phyloP scores from a whole-genome alignment of 2,888 invertebrate species.

The Limnephilus marmoratus region DNA sequence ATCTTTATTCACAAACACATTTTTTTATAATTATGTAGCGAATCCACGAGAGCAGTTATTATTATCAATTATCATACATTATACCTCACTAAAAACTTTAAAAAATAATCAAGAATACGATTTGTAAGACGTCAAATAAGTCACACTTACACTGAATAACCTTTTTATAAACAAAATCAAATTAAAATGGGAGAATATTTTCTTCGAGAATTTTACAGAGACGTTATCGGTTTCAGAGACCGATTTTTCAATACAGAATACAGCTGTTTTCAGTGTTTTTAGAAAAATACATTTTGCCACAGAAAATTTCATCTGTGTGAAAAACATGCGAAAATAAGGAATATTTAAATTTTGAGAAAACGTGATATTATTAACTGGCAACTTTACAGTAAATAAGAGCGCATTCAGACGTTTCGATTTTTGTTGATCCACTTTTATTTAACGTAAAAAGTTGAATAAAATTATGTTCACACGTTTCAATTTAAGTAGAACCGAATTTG shows the following conservation, averaged over 20 bases:
- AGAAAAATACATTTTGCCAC: slow-evolving; percentile 7
- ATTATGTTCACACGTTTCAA: no score
- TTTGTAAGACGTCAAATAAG: background rate
- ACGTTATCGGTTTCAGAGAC: background rate
- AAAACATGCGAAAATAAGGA: background rate
- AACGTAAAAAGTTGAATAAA: no score
- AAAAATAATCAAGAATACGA: background rate
- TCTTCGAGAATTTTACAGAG: background rate
- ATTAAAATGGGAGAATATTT: background rate
- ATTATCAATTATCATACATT: no score
- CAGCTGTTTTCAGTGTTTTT: background rate
- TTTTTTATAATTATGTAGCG: background rate
- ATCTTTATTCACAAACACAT: background rate
- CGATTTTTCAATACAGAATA: background rate
- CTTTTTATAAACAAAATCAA: background rate
- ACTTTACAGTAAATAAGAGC: background rate
- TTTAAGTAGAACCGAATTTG: no score
- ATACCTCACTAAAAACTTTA: background rate
- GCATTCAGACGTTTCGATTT: no score
- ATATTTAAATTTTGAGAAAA: background rate
- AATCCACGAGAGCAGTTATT: background rate
- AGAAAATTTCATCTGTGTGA: background rate
- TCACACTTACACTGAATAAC: background rate
- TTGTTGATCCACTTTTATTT: no score
- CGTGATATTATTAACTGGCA: background rate